Evolutionary conservation across 2,797 vertebrate genomes (phyloP), one percentile per base, ranked within the genome.

Genomic region (Intellagama lesueurii): DNA sequence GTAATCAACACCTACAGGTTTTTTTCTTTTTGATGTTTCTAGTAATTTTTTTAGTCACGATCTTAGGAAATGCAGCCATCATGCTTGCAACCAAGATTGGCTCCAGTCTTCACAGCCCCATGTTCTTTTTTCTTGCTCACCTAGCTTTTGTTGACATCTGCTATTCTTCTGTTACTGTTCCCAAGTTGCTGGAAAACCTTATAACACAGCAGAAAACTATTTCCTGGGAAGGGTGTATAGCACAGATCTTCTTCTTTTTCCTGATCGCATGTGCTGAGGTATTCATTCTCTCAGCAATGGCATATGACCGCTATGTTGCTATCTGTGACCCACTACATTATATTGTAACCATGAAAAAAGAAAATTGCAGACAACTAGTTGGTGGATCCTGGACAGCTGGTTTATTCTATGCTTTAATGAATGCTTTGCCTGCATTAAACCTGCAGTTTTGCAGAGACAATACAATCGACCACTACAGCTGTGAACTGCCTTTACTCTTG

Each of bases 61-160:
- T 87, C 22, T 12, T 88, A 35, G 79, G 86, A 69, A 89, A 89
- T 8, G 32, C 81, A 52, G 84, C 40, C 1, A 64, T 92, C 28
- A 72, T 87, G 52, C 16, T 24, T 7, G n/a, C 89, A 56, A 81
- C 56, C 35, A 32, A 64, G 9, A 6, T 75, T 56, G 84, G 83
- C 35, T 64, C 7, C 30, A 0, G 0, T 64, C 28, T 81, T 11
- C 85, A 83, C 32, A 92, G 14, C 3, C 47, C 77, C 14, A 87
- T 87, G 77, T 89, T 64, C 60, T 95, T 92, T 80, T 91, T 95
- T 44, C 92, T 95, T 30, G 90, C 86, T 0, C 92, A 93, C 35
- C 35, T 94, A 66, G 90, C 93, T 17, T 92, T 92, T 66, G 85
- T 93, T 1, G 94, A 94, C 83, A 91, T 94, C 66, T 95, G 92